Conservation (phyloP, 2,797 vertebrate genomes). For the Petrocephalus sullivani region DNA sequence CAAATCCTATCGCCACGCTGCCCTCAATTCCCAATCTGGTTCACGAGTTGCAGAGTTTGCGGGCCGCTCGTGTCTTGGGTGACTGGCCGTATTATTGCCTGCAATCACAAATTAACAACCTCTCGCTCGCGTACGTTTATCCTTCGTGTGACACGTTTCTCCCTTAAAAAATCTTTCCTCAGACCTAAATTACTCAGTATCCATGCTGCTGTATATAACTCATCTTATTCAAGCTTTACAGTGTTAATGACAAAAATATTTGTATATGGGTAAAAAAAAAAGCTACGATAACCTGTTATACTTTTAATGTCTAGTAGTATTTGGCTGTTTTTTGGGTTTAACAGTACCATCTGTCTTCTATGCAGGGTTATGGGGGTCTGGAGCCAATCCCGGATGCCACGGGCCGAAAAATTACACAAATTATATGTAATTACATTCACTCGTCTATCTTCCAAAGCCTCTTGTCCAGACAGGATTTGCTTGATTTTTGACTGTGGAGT, state of each 20-base stretch:
- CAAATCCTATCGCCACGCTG: conserved; percentile 60
- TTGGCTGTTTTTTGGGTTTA: not conserved
- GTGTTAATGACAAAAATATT: not conserved
- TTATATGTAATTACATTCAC: not conserved
- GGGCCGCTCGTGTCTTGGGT: conserved; percentile 57
- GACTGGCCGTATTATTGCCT: conserved; percentile 63
- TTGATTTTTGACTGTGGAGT: not conserved
- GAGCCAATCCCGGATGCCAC: not conserved
- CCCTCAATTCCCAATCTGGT: conserved; percentile 58
- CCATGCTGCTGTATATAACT: not conserved
- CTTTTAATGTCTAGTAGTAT: not conserved
- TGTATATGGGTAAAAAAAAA: not conserved
- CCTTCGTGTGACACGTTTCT: not conserved
- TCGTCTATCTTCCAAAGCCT: not conserved
- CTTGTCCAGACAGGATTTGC: not conserved
- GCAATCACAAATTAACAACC: conserved; percentile 63
- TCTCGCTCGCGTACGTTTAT: conserved; percentile 32
- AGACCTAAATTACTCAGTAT: not conserved
- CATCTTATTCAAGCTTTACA: not conserved
- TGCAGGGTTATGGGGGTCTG: not conserved
- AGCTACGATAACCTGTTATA: not conserved
- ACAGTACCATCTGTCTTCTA: not conserved
- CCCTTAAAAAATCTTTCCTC: not conserved
- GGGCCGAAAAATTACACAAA: not conserved
- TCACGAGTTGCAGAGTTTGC: conserved; percentile 52